Evolutionary conservation across 2,888 invertebrate genomes (phyloP).

Genomic region (Nemoura dubitans): DNA sequence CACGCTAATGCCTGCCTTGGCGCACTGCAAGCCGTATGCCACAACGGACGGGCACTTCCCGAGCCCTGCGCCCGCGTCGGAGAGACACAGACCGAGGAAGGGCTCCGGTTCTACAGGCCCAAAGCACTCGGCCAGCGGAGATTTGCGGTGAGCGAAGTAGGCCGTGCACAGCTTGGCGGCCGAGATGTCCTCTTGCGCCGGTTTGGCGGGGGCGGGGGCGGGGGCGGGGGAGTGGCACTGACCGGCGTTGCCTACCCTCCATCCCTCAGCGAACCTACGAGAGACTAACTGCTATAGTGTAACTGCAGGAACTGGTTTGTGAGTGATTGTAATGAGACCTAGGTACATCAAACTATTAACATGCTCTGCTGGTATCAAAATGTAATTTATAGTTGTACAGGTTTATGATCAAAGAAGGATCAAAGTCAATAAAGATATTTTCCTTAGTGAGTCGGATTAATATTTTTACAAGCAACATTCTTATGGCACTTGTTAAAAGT

Average conservation of each 20-base stretch:
- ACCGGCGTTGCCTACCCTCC: conserved; percentile 56
- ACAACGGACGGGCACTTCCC: conserved; percentile 59
- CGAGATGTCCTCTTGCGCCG: background rate
- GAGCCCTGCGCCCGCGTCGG: conserved; percentile 54
- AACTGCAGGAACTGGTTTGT: too few species aligned
- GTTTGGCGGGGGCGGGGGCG: background rate
- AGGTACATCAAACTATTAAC: too few species aligned
- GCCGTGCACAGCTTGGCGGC: conserved; percentile 38
- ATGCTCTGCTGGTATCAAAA: too few species aligned
- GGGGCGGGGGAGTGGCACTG: conserved; percentile 20
- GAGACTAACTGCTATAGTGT: conserved; percentile 51
- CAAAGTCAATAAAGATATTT: too few species aligned
- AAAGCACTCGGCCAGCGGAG: conserved; percentile 62
- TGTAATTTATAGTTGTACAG: too few species aligned
- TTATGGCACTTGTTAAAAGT: too few species aligned
- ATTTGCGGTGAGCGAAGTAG: conserved; percentile 51
- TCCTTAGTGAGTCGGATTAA: too few species aligned
- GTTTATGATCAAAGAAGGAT: too few species aligned
- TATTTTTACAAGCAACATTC: too few species aligned
- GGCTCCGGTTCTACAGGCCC: conserved; percentile 58
- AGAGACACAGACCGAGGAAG: conserved; percentile 59
- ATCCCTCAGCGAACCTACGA: conserved; percentile 59
- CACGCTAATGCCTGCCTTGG: conserved; percentile 58
- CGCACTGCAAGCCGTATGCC: conserved; percentile 61
- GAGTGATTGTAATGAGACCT: too few species aligned